phyloP scores from a whole-genome alignment of 2,797 vertebrate genomes.

The Dallia pectoralis region DNA sequence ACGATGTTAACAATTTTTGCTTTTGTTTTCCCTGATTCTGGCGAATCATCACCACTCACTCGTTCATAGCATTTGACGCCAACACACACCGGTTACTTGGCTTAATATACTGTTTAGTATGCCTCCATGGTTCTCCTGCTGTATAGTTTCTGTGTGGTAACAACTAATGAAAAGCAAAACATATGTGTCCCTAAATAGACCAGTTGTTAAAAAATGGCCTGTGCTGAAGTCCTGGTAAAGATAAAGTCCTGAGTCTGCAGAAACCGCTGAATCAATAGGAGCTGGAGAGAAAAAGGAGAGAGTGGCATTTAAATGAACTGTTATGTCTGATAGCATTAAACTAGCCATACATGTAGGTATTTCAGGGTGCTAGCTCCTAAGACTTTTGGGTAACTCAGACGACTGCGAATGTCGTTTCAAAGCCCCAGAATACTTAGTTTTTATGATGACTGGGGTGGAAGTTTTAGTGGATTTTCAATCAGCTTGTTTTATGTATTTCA shows the following conservation, averaged over 20 bases:
- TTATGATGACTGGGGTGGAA: slow-evolving; percentile 41
- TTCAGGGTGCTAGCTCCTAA: background rate
- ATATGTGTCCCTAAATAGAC: slow-evolving; percentile 44
- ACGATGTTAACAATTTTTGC: no score
- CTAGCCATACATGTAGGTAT: background rate
- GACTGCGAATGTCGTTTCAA: slow-evolving; percentile 24
- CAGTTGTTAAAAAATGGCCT: slow-evolving; percentile 14
- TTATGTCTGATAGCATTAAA: slow-evolving; percentile 31
- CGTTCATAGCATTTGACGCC: background rate
- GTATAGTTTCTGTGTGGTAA: background rate
- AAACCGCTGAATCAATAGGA: slow-evolving; percentile 54
- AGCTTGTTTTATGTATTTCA: background rate
- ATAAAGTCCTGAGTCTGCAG: slow-evolving; percentile 47
- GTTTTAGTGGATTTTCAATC: background rate
- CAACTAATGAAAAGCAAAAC: background rate
- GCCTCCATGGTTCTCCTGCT: background rate
- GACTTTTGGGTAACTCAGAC: background rate
- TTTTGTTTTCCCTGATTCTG: background rate
- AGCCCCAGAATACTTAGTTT: slow-evolving; percentile 40
- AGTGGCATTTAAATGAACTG: slow-evolving; percentile 41
- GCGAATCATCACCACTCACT: background rate
- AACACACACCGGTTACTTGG: background rate
- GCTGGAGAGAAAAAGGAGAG: slow-evolving; percentile 54
- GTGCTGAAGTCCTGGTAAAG: slow-evolving; percentile 28
- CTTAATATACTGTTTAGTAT: background rate